These are phyloP conservation scores for Acronicta psi DNA, from an alignment of 2,888 invertebrate species.

Conservation along the genomic window DNA sequence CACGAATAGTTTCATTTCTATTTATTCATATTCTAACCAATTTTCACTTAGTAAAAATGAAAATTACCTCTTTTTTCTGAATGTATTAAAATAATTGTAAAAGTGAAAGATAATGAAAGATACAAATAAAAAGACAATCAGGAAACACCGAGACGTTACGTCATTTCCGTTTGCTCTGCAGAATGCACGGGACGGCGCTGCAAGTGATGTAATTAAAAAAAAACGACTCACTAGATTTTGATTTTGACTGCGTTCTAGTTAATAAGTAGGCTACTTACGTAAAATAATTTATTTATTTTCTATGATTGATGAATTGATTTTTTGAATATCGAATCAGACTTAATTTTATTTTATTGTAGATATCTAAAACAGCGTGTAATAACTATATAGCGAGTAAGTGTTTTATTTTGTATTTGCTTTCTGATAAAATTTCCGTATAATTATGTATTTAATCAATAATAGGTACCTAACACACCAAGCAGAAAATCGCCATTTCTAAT, in stretches of 20 bases:
- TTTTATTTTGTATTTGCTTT: background rate
- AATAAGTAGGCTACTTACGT: background rate
- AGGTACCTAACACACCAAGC: background rate
- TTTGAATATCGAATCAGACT: background rate
- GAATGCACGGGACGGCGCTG: conserved; percentile 37
- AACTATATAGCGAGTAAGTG: too few species aligned
- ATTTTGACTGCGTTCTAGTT: conserved; percentile 19
- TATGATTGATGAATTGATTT: background rate
- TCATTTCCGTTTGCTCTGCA: conserved; percentile 45
- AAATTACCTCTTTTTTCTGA: background rate
- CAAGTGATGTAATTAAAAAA: conserved; percentile 36
- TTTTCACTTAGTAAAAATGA: background rate
- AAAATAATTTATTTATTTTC: background rate
- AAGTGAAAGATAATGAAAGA: conserved; percentile 18
- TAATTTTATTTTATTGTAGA: too few species aligned
- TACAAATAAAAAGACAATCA: conserved; percentile 28
- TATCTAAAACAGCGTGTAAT: background rate
- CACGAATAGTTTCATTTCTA: background rate
- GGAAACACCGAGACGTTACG: conserved; percentile 37
- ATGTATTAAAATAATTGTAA: background rate
- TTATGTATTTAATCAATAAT: too few species aligned
- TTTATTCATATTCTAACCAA: too few species aligned
- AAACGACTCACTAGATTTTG: conserved; percentile 9
- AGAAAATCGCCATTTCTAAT: background rate
- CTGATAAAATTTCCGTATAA: background rate